These are phyloP conservation scores for Eulemur mongoz DNA, from an alignment of 2,797 vertebrate genomes.

Conservation along the genomic window DNA sequence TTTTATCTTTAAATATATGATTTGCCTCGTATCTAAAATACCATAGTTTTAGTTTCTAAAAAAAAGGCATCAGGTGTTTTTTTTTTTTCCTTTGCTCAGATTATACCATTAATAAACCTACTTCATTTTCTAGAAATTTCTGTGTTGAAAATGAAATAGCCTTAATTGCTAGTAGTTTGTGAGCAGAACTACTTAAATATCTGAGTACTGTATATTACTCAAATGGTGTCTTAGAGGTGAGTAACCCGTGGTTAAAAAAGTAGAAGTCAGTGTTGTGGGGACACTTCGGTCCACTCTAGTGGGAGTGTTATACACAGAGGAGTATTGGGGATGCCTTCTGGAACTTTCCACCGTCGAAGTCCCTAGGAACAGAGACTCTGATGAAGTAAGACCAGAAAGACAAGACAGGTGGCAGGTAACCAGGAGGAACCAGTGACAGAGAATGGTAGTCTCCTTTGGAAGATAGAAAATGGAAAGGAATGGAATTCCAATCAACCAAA, in stretches of 20 bases:
- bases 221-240: background rate
- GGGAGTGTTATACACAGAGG: background rate
- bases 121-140: background rate
- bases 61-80: background rate
- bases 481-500: background rate
- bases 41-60: conserved; percentile 16
- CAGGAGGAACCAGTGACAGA: background rate
- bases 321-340: background rate
- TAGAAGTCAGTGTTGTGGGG: background rate
- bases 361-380: background rate
- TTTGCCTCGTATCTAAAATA: conserved; percentile 29
- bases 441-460: background rate
- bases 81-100: background rate
- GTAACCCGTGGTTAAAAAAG: background rate
- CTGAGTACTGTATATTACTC: background rate
- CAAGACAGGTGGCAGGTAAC: background rate
- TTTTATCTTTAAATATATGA: conserved; percentile 49
- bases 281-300: too few relatives aligned
- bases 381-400: background rate
- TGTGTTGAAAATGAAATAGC: background rate
- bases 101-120: background rate
- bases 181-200: background rate
- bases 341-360: background rate
- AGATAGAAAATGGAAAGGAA: background rate
- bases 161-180: background rate